Conservation (phyloP, 2,113 vertebrate genomes). For the Ibidorhyncha struthersii region DNA sequence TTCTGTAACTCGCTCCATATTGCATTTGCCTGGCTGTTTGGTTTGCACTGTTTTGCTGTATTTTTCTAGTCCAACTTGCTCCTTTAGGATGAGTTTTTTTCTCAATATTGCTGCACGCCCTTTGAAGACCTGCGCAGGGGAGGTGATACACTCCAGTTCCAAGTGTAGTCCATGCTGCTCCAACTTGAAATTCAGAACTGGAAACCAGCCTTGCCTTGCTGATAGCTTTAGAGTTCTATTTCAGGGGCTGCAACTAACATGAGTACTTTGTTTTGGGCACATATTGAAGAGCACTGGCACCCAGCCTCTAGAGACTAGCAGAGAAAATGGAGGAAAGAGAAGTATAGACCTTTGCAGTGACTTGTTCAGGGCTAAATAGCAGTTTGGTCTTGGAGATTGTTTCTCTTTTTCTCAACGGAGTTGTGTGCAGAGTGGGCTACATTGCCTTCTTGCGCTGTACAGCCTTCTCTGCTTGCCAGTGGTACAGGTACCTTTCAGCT, state of each 20-base stretch:
- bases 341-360: background rate
- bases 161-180: background rate
- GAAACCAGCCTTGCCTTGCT: background rate
- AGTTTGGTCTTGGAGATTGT: background rate
- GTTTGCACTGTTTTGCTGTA: background rate
- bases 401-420: background rate
- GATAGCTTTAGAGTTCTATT: background rate
- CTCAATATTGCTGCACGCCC: background rate
- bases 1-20: background rate
- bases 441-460: rapidly evolving
- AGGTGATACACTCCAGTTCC: background rate
- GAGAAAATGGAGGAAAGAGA: background rate
- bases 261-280: background rate
- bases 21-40: background rate
- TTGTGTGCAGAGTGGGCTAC: background rate
- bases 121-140: background rate
- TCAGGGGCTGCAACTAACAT: background rate
- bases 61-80: background rate
- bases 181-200: background rate
- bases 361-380: background rate
- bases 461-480: background rate
- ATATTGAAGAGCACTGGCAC: background rate
- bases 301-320: background rate
- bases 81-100: background rate
- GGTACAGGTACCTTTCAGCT: background rate